phyloP scores from a whole-genome alignment of 2,113 vertebrate species.

The Felis chaus region DNA sequence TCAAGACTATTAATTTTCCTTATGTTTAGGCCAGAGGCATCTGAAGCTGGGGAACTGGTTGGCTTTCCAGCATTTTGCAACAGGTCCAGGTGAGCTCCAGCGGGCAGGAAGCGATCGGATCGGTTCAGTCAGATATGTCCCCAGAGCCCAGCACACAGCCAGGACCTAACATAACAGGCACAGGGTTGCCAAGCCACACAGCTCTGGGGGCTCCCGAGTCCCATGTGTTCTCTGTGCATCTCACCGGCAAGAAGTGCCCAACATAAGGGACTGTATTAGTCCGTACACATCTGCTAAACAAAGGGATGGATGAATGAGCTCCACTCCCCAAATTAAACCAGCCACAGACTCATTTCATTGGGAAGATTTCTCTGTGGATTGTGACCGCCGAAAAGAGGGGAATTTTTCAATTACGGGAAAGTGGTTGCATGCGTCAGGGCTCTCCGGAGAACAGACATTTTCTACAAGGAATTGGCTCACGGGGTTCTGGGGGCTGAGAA shows the following conservation, averaged over 20 bases:
- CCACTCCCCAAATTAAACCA: not conserved
- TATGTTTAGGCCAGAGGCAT: not conserved
- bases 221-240: no score
- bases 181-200: not conserved
- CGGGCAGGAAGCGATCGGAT: not conserved
- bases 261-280: not conserved
- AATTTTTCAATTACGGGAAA: not conserved
- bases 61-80: not conserved
- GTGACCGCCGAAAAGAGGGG: not conserved
- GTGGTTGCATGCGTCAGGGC: not conserved
- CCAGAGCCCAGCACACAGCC: not conserved
- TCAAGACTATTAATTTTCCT: not conserved
- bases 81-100: not conserved
- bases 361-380: not conserved
- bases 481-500: not conserved
- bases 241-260: not conserved
- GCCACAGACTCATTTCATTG: not conserved
- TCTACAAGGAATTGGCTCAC: not conserved
- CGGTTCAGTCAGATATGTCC: not conserved
- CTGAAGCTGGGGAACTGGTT: not conserved
- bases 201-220: not conserved
- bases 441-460: not conserved
- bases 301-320: not conserved
- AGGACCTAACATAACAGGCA: not conserved
- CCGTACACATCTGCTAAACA: not conserved